Conservation (phyloP, 2,113 vertebrate genomes). For the Lasiurus borealis region DNA sequence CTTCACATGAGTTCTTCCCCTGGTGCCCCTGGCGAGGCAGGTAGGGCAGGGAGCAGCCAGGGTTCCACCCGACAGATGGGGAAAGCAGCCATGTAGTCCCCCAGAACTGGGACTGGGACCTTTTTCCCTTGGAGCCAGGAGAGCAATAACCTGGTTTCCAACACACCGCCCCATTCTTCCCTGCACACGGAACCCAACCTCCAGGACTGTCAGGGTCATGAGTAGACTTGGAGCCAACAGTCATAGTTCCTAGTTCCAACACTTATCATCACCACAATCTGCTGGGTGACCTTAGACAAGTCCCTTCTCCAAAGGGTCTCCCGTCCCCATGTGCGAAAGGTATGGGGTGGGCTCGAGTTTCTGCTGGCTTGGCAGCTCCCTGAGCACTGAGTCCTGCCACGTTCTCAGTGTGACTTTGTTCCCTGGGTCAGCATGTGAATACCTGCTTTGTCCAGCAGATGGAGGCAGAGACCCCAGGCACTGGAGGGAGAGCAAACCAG, state of each 20-base stretch:
- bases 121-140: slow-evolving; percentile 23
- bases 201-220: not conserved
- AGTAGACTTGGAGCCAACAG: not conserved
- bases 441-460: slow-evolving; percentile 83
- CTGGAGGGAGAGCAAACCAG: not conserved
- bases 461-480: slow-evolving; percentile 81
- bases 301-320: not conserved
- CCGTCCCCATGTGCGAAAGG: not conserved
- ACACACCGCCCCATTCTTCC: not conserved
- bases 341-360: not conserved
- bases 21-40: not conserved
- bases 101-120: not conserved
- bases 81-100: not conserved
- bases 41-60: not conserved
- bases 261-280: not conserved
- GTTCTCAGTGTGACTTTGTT: not conserved
- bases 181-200: not conserved
- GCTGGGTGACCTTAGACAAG: not conserved
- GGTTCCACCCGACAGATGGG: not conserved
- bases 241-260: not conserved
- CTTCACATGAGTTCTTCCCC: not conserved
- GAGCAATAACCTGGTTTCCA: not conserved
- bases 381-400: not conserved
- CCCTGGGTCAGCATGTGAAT: not conserved
- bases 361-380: not conserved